These are phyloP conservation scores for Agapostemon virescens DNA, from an alignment of 2,888 invertebrate genomes.

Conservation along the genomic window DNA sequence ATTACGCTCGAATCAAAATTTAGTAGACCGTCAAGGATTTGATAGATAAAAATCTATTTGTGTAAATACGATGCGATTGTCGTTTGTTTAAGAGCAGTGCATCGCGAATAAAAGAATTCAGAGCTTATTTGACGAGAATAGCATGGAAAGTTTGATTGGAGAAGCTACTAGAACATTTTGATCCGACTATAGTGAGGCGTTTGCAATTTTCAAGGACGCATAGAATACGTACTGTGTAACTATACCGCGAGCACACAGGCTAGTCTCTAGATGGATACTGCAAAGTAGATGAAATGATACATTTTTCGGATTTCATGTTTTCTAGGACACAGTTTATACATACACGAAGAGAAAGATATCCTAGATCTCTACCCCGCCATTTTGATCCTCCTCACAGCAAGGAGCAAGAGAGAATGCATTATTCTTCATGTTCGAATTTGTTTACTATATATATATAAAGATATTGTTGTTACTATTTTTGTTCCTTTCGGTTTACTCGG, in stretches of 20 bases:
- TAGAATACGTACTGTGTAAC: slow-evolving; percentile 32
- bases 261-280: slow-evolving; percentile 56
- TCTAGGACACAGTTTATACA: slow-evolving; percentile 38
- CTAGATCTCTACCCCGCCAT: slow-evolving; percentile 43
- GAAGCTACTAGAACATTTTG: neutral
- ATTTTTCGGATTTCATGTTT: slow-evolving; percentile 44
- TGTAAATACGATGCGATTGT: too few relatives aligned
- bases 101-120: too few relatives aligned
- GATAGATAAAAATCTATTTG: too few relatives aligned
- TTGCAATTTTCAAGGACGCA: slow-evolving; percentile 24
- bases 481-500: neutral
- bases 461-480: neutral
- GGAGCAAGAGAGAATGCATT: slow-evolving; percentile 55
- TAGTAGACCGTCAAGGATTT: too few relatives aligned
- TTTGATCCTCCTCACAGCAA: slow-evolving; percentile 46
- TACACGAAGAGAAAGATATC: slow-evolving; percentile 40
- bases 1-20: neutral
- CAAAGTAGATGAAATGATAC: slow-evolving; percentile 50
- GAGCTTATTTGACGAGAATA: neutral
- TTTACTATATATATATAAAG: neutral
- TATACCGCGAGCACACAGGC: slow-evolving; percentile 51
- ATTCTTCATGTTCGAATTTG: slow-evolving; percentile 21
- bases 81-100: too few relatives aligned
- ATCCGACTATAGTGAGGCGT: slow-evolving; percentile 13
- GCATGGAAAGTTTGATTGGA: neutral